phyloP scores from a whole-genome alignment of 2,888 invertebrate genomes.

The Furcula furcula region DNA sequence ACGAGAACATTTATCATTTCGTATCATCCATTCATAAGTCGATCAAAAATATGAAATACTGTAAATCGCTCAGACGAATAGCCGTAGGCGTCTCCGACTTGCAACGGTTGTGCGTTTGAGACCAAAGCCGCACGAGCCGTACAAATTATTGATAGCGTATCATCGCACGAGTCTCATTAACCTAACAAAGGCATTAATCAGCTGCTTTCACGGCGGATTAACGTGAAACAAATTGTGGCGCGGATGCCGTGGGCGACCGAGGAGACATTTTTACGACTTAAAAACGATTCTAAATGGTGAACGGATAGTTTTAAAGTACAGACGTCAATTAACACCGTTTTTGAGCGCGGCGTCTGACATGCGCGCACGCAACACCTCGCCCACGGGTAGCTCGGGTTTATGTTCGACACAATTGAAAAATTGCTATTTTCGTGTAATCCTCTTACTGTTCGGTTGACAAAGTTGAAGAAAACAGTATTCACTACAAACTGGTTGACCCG shows the following conservation, averaged over 20 bases:
- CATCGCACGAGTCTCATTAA: constrained; percentile 65
- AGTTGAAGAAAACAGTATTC: constrained; percentile 1
- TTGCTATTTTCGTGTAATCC: constrained; percentile 20
- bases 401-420: constrained; percentile 19
- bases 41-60: constrained; percentile 19
- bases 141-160: constrained; percentile 62
- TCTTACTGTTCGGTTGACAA: neutral
- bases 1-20: neutral
- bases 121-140: constrained; percentile 31
- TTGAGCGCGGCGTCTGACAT: constrained; percentile 44
- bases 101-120: constrained; percentile 19
- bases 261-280: constrained; percentile 56
- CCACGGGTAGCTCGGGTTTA: constrained; percentile 31
- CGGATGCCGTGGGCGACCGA: constrained; percentile 51
- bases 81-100: constrained; percentile 37
- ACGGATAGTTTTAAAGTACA: constrained; percentile 38
- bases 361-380: constrained; percentile 34
- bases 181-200: constrained; percentile 68
- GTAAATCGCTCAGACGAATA: constrained; percentile 28
- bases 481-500: neutral
- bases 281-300: constrained; percentile 37
- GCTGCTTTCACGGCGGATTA: constrained; percentile 63
- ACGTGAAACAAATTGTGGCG: constrained; percentile 70
- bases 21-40: neutral
- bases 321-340: constrained; percentile 58